Evolutionary conservation across 1,140 invertebrate genomes (phyloP), one percentile per base, ranked within the genome.

Genomic region (Theocolax elegans): DNA sequence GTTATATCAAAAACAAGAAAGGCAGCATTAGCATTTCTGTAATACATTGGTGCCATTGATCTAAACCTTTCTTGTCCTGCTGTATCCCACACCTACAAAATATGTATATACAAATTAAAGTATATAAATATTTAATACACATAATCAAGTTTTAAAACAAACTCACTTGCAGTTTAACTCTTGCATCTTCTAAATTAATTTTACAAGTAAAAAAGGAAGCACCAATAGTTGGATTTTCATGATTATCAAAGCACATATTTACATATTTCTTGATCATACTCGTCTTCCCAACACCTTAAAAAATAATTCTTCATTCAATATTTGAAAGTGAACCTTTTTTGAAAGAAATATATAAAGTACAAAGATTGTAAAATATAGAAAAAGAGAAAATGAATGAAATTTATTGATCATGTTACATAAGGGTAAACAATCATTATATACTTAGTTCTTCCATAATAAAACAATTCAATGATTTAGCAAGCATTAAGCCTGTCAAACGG

Each of bases 41-140:
- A 97, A 81, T 97, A 97, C 93, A 97, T 95, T 7, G 95, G 95
- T 0, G 94, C 94, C 88, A 97, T 92, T 0, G 95, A 91, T 67
- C 92, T 88, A 82, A 95, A 97, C 74, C 94, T 87, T 72, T 89
- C 87, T 70, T 85, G 82, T 0, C 95, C 95, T 9, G 95, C 95
- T 7, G 95, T 97, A 80, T 97, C 95, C 95, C 95, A 95, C 29
- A 93, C 91, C 93, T 87, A 10, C 31, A 35, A 35, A 35, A 35
- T 35, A 35, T 35, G 4, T 35, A 6, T 35, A 35, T 35, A 35
- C 31, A 35, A 10, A 4, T 35, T 6, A 35, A 35, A 35, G 4
- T 35, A 23, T 66, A 67, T 72, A 59, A 76, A 76, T 74, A 74
- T 79, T 80, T 79, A 76, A 77, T 80, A 74, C 76, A 42, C 1